Evolutionary conservation across 2,797 vertebrate species (phyloP).

Genomic region (Knipowitschia caucasica): DNA sequence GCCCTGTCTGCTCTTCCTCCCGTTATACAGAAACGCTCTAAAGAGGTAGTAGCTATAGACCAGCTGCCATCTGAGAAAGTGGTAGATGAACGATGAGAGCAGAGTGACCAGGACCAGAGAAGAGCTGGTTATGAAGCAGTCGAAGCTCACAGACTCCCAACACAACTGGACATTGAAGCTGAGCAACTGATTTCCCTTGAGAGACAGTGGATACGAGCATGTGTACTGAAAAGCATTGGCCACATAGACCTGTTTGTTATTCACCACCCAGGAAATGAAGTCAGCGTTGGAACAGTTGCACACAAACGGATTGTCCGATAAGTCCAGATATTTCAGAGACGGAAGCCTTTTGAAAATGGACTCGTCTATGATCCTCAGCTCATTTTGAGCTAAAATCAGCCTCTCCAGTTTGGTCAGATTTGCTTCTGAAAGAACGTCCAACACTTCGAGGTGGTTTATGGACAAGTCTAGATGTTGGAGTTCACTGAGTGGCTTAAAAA

Average conservation of each 20-base stretch:
- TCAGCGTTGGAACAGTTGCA: background rate
- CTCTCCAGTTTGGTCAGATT: background rate
- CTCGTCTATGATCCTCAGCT: too few relatives aligned
- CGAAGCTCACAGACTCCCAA: background rate
- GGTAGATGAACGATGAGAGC: too few relatives aligned
- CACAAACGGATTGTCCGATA: background rate
- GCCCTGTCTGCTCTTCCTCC: background rate
- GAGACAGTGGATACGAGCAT: background rate
- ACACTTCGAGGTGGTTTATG: background rate
- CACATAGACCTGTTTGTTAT: background rate
- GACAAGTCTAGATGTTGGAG: background rate
- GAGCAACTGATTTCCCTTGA: too few relatives aligned
- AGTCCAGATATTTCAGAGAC: background rate
- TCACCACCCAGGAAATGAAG: background rate
- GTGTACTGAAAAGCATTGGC: background rate
- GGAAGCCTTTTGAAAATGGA: background rate
- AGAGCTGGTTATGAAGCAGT: background rate
- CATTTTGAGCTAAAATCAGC: background rate
- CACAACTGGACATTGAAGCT: too few relatives aligned
- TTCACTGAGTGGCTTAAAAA: background rate
- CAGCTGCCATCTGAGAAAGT: too few relatives aligned
- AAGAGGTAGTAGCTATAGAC: constrained; percentile 1
- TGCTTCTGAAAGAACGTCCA: background rate
- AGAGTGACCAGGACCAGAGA: background rate
- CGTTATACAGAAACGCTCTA: background rate